phyloP scores from a whole-genome alignment of 2,797 vertebrate species.

The Prionace glauca region DNA sequence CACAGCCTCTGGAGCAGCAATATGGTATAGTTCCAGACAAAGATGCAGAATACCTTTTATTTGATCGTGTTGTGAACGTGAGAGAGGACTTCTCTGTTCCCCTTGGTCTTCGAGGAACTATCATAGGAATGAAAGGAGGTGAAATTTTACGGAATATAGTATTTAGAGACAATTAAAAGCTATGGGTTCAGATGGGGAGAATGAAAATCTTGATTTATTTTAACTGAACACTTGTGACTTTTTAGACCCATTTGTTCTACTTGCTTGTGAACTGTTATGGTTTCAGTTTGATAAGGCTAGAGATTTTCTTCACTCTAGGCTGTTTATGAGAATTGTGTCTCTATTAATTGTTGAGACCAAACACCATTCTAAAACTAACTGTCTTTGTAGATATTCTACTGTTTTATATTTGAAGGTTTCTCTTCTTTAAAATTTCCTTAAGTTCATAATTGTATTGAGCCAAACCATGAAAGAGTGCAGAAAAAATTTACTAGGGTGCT shows the following conservation, averaged over 20 bases:
- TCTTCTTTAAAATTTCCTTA: not conserved
- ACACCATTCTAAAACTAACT: not conserved
- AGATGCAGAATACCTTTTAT: constrained; percentile 83
- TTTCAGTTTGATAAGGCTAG: not conserved
- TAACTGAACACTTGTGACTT: not conserved
- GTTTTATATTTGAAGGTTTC: not conserved
- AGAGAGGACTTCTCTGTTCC: constrained; percentile 90
- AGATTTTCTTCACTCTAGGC: not conserved
- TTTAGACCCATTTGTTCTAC: not conserved
- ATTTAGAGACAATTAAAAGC: constrained; percentile 13
- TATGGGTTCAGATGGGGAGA: not conserved
- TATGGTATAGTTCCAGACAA: constrained; percentile 83
- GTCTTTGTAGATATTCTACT: not conserved
- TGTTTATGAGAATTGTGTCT: not conserved
- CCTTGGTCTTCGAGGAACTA: constrained; percentile 83
- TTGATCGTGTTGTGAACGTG: constrained; percentile 88
- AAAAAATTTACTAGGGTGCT: too few relatives aligned
- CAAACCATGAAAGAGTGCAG: too few relatives aligned
- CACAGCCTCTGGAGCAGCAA: constrained; percentile 84
- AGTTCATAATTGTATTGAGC: not conserved
- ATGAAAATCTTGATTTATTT: not conserved
- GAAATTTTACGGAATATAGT: constrained; percentile 45
- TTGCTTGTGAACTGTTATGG: not conserved
- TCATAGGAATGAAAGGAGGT: constrained; percentile 96
- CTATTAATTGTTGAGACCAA: not conserved